A percentile compares a stretch with the other conserved stretches of the same genome.
These are phyloP conservation scores for Dione vanillae DNA, from an alignment of 2,888 invertebrate genomes.

Conservation along the genomic window DNA sequence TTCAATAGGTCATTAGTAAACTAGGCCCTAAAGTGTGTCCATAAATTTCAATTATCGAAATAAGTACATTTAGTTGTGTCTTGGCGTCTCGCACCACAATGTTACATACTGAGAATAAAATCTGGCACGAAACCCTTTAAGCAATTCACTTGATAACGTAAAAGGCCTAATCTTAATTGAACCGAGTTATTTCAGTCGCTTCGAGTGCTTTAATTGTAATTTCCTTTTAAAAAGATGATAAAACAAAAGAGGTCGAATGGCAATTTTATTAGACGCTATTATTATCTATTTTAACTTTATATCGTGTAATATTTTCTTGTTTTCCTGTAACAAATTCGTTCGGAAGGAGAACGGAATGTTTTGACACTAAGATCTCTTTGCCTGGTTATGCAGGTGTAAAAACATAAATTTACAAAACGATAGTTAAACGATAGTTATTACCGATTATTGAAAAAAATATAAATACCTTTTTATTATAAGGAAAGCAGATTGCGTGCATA, in stretches of 20 bases:
- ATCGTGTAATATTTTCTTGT: too few species aligned
- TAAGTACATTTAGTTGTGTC: conserved; percentile 20
- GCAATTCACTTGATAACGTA: conserved; percentile 19
- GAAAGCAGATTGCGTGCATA: too few species aligned
- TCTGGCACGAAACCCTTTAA: conserved; percentile 21
- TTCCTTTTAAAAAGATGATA: conserved; percentile 20
- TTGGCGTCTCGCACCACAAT: conserved; percentile 11
- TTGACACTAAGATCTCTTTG: too few species aligned
- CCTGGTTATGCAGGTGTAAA: too few species aligned
- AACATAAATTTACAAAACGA: too few species aligned
- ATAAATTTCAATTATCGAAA: conserved; percentile 29
- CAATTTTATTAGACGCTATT: not conserved
- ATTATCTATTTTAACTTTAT: too few species aligned
- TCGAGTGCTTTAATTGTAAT: conserved; percentile 22
- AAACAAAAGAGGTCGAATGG: not conserved
- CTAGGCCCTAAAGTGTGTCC: conserved; percentile 15
- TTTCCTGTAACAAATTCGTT: too few species aligned
- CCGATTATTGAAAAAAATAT: too few species aligned
- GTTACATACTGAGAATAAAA: conserved; percentile 27
- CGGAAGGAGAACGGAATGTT: too few species aligned
- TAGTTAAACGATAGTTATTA: too few species aligned
- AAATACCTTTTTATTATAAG: too few species aligned
- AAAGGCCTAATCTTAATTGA: conserved; percentile 23
- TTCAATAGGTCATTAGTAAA: not conserved
- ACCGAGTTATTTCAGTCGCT: conserved; percentile 19